Base-by-base conservation (phyloP, 2,113 vertebrate species). In the Zeus faber region DNA sequence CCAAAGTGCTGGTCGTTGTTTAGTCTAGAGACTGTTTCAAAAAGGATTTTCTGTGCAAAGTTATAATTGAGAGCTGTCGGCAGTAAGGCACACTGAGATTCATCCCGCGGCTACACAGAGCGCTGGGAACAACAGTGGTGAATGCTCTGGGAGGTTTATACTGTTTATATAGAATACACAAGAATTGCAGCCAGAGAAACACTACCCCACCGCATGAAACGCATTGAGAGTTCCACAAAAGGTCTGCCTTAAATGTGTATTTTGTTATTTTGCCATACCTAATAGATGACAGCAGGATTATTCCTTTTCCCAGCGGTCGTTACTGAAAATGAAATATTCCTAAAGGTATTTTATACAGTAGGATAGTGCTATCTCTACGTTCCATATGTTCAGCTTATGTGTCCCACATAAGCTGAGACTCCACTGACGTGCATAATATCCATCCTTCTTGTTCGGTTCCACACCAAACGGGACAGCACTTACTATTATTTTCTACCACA, bases 31-130 rank as follows among this genome's bases (percentile, higher is more conserved):
- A 49, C 23, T 13, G 27, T 13, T 5, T 35, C 6, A 59, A n/a
- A 14, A 24, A 58, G 7, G 27, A 26, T 16, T 37, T 8, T 27
- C 16, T 10, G 50, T 35, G 20, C 24, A 39, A 46, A 21, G 43
- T 43, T n/a, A 53, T 14, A 27, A 65, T 6, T 65, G 47, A 37
- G 0, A 3, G 52, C 47, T 3, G 54, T 69, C 73, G 57, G 45
- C 35, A 72, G 35, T 72, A 81, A 85, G 75, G 79, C 74, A 78
- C 80, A 73, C 58, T 73, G 60, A 68, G 65, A 26, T 48, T 43
- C 41, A 56, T 63, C 77, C 73, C 51, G 47, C 65, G 69, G 70
- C 62, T 73, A 67, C 67, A 4, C 24, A 17, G 4, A 39, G 64
- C 43, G 57, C 69, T 65, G 72, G 48, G 70, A 76, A 44, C 13